Evolutionary conservation across 1,140 invertebrate species (phyloP).

Genomic region (Hyposmocoma kahamanoa): DNA sequence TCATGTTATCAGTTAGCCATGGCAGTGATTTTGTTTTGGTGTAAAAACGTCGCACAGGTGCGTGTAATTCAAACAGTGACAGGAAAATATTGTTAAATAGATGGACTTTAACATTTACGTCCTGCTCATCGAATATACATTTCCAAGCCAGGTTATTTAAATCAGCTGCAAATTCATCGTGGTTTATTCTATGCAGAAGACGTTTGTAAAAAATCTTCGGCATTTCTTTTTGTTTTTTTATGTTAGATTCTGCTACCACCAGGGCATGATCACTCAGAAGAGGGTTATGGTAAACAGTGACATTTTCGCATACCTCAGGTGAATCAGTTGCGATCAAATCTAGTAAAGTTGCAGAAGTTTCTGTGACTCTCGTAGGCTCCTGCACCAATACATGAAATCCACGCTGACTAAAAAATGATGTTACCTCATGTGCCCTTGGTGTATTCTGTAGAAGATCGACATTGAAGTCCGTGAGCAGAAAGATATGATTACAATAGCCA

Average conservation of each 20-base stretch:
- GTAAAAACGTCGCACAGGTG: conserved; percentile 2
- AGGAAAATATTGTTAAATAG: background rate
- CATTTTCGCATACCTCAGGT: conserved; percentile 11
- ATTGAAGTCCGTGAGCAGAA: conserved; percentile 25
- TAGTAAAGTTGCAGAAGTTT: conserved; percentile 12
- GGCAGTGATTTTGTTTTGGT: conserved; percentile 9
- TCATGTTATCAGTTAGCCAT: conserved; percentile 8
- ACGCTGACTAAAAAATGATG: conserved; percentile 14
- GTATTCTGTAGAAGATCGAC: conserved; percentile 16
- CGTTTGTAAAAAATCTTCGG: background rate
- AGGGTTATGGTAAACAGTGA: conserved; percentile 17
- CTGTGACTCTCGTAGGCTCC: conserved; percentile 21
- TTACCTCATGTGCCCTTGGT: conserved; percentile 6
- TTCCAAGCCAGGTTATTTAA: background rate
- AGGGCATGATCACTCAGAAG: conserved; percentile 22
- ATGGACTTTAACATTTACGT: background rate
- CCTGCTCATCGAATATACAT: background rate
- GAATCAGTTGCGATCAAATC: conserved; percentile 18
- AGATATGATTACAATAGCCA: conserved; percentile 10
- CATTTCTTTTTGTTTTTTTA: conserved; percentile 13
- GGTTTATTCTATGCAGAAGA: background rate
- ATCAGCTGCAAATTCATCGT: background rate
- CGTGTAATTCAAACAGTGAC: conserved; percentile 10
- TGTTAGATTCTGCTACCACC: conserved; percentile 13
- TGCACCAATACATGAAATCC: conserved; percentile 17